These are phyloP conservation scores for Xyrauchen texanus DNA, from an alignment of 2,113 vertebrate species.

Conservation along the genomic window DNA sequence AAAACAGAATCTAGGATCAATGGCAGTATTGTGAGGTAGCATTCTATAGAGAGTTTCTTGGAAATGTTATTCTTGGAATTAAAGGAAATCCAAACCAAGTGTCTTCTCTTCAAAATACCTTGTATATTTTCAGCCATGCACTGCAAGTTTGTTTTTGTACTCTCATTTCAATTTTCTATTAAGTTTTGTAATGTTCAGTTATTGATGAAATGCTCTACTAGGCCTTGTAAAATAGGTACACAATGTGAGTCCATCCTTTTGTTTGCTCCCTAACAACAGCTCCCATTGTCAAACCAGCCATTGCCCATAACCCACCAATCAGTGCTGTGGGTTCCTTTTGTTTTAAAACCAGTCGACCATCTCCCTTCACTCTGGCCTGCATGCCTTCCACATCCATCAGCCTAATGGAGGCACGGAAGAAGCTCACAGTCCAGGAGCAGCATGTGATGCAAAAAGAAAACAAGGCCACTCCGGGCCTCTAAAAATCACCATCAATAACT, in stretches of 20 bases:
- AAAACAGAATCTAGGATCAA: neutral
- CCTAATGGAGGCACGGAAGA: constrained; percentile 66
- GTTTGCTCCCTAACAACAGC: constrained; percentile 58
- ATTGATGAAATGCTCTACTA: neutral
- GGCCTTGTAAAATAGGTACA: constrained; percentile 12
- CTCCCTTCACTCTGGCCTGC: constrained; percentile 41
- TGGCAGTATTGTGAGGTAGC: neutral
- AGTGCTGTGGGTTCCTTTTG: constrained; percentile 67
- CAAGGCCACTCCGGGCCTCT: constrained; percentile 62
- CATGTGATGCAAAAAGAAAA: constrained; percentile 52
- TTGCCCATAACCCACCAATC: constrained; percentile 68
- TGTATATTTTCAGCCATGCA: neutral
- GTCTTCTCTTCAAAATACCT: neutral
- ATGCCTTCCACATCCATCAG: constrained; percentile 57
- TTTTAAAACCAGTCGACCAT: constrained; percentile 66
- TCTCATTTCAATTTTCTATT: constrained; percentile 17
- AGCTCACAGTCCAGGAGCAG: constrained; percentile 35
- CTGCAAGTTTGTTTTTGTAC: neutral
- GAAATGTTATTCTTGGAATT: neutral
- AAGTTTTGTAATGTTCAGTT: constrained; percentile 2
- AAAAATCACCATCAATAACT: constrained; percentile 79
- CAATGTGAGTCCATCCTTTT: neutral
- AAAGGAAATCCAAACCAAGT: neutral
- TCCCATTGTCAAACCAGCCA: constrained; percentile 64
- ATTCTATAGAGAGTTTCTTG: neutral